Evolutionary conservation across 2,888 invertebrate species (phyloP).

Genomic region (Pyrocoelia pectoralis): DNA sequence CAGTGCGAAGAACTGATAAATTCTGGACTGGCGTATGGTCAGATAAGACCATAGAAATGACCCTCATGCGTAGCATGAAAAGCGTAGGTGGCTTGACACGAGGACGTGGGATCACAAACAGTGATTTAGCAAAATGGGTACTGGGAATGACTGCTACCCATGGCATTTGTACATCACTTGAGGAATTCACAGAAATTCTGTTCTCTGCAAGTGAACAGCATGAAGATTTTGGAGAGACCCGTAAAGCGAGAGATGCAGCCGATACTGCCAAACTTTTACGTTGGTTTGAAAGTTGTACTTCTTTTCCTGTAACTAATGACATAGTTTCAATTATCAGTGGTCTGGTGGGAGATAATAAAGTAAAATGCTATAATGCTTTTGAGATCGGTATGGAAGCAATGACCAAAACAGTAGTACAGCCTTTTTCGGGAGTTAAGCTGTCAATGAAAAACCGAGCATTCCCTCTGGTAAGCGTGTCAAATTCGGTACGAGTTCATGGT

Average conservation of each 20-base stretch:
- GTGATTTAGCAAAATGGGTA: not conserved
- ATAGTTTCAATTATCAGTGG: no score
- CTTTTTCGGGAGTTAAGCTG: no score
- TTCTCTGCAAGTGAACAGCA: slow-evolving; percentile 11
- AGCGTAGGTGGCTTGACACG: slow-evolving; percentile 7
- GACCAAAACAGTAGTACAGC: no score
- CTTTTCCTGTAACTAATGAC: no score
- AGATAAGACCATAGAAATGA: slow-evolving; percentile 14
- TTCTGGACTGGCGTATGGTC: slow-evolving; percentile 3
- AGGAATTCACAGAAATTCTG: slow-evolving; percentile 2
- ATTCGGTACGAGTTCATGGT: no score
- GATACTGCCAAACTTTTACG: slow-evolving; percentile 7
- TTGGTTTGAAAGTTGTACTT: no score
- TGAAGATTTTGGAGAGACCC: slow-evolving; percentile 13
- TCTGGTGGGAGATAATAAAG: no score
- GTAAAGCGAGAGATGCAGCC: slow-evolving; percentile 4
- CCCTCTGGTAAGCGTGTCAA: no score
- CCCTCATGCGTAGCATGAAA: slow-evolving; percentile 4
- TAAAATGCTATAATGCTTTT: no score
- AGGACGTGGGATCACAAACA: slow-evolving; percentile 1
- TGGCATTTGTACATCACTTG: slow-evolving; percentile 9
- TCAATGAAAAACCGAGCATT: no score
- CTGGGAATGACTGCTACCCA: slow-evolving; percentile 9
- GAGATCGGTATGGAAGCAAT: no score
- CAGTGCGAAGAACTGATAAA: slow-evolving; percentile 11